These are phyloP conservation scores for Drosophila mettleri DNA, from an alignment of 2,888 invertebrate species.

Conservation along the genomic window DNA sequence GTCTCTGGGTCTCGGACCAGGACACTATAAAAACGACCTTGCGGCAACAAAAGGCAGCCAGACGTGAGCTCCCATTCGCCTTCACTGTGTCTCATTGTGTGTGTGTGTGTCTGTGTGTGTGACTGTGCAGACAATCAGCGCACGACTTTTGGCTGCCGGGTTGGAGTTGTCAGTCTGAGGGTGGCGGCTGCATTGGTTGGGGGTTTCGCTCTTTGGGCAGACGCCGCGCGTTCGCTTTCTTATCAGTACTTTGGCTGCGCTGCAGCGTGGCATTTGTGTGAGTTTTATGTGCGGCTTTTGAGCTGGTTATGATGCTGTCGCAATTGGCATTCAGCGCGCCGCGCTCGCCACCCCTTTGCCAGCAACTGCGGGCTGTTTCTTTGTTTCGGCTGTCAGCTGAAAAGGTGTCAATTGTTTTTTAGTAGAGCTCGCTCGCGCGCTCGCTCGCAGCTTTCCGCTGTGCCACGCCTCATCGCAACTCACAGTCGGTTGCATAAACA, in stretches of 20 bases:
- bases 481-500: constrained; percentile 82
- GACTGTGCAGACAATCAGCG: constrained; percentile 52
- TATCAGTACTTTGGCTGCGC: constrained; percentile 73
- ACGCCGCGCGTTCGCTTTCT: constrained; percentile 61
- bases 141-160: constrained; percentile 68
- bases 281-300: constrained; percentile 77
- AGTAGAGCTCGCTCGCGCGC: constrained; percentile 6
- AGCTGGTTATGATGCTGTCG: constrained; percentile 75
- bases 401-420: constrained; percentile 76
- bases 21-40: constrained; percentile 79
- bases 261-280: constrained; percentile 79
- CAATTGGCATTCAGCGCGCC: constrained; percentile 50
- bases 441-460: constrained; percentile 4
- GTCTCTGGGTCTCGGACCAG: constrained; percentile 36
- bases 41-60: constrained; percentile 74
- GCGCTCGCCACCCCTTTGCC: not conserved
- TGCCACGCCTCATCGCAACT: constrained; percentile 35
- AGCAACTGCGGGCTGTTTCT: constrained; percentile 44
- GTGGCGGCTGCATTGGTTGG: constrained; percentile 10
- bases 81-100: constrained; percentile 8
- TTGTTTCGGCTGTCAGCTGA: constrained; percentile 57
- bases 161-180: constrained; percentile 30
- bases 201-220: constrained; percentile 49
- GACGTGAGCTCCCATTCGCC: constrained; percentile 50
- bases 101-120: constrained; percentile 20